Evolutionary conservation across 2,797 vertebrate genomes (phyloP), one percentile per base, ranked within the genome.

Genomic region (Coreius guichenoti): DNA sequence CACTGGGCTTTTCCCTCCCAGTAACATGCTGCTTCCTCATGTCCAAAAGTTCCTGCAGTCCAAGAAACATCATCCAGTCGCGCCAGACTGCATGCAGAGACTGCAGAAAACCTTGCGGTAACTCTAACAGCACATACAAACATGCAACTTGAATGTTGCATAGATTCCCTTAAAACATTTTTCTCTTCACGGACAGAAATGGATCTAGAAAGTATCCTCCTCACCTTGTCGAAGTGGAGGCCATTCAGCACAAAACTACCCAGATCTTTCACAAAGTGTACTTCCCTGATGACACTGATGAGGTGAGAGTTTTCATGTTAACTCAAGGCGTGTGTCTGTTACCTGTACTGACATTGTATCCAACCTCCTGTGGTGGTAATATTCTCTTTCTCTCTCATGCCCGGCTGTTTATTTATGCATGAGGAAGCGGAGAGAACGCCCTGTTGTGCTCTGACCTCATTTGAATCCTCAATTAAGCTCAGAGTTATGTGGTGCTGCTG

Each of bases 191-290:
- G 56, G 4, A 29, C 92, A 99, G 98, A 81, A 99, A 99, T 0
- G 98, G 98, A 29, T 96, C 96, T 88, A 96, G 98, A 91, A 99
- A 99, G 91, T 99, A 98, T 65, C 97, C 98, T 0, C 98, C 98
- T 29, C 98, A 99, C 86, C 90, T 99, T 90, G 98, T 99, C 87
- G 98, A 99, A 91, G 98, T 99, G 76, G 98, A 99, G 87, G 98
- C 98, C 49, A 99, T 99, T 92, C 98, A 99, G 76, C 98, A 99
- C 90, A 99, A 99, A 93, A 99, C 98, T 0, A 99, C 98, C 0
- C 98, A 99, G 93, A 99, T 99, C 90, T 99, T 99, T 94, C 98
- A 99, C 92, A 99, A 99, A 90, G 98, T 99, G 85, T 99, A 99
- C 91, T 99, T 99, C 84, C 98, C 98, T 0, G 98, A 99, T 8